phyloP scores from a whole-genome alignment of 2,797 vertebrate species.

The Astyanax mexicanus region DNA sequence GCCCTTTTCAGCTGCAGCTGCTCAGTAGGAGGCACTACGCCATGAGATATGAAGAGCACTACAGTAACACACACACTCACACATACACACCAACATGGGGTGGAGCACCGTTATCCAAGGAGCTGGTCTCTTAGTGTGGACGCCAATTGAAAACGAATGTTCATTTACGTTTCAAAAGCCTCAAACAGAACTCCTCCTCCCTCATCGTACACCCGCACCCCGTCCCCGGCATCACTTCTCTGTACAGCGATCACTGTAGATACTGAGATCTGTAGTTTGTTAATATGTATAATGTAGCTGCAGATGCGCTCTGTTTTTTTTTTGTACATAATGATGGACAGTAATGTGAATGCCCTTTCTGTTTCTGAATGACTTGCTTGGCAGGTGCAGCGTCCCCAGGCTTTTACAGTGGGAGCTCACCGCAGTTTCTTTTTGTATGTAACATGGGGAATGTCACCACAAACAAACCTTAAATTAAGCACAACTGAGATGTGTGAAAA shows the following conservation, averaged over 20 bases:
- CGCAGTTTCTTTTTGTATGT: conserved; percentile 79
- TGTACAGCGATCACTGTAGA: conserved; percentile 78
- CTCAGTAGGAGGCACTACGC: not conserved
- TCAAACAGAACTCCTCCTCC: conserved; percentile 44
- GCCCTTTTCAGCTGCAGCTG: conserved; percentile 1
- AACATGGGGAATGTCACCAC: conserved; percentile 67
- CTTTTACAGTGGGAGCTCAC: conserved; percentile 77
- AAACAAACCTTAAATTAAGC: conserved; percentile 85
- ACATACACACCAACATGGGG: too few species aligned
- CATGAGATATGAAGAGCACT: not conserved
- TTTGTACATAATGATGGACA: conserved; percentile 92
- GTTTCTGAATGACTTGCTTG: conserved; percentile 74
- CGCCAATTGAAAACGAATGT: conserved; percentile 35
- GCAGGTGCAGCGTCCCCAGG: conserved; percentile 67
- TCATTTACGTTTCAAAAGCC: conserved; percentile 36
- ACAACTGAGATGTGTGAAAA: conserved; percentile 76
- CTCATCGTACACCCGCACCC: conserved; percentile 12
- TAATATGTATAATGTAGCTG: conserved; percentile 96
- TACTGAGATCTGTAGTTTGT: conserved; percentile 82
- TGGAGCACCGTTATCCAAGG: conserved; percentile 37
- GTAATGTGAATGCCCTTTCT: conserved; percentile 89
- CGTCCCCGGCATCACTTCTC: conserved; percentile 43
- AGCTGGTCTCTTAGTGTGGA: conserved; percentile 47
- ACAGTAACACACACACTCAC: not conserved
- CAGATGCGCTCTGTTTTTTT: conserved; percentile 78